Conservation (phyloP, 1,140 invertebrate genomes). For the Luehdorfia chinensis region DNA sequence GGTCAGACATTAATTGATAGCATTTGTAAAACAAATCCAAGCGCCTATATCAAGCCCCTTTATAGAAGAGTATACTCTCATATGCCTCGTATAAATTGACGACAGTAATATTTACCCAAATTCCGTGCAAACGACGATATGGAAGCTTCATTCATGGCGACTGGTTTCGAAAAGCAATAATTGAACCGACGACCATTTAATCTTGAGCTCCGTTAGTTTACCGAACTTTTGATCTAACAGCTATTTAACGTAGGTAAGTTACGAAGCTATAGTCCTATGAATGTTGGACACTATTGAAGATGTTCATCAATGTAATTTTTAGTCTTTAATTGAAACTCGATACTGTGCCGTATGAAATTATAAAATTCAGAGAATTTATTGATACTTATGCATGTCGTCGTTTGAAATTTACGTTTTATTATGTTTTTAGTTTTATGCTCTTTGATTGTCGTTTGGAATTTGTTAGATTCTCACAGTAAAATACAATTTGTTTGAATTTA, state of each 20-base stretch:
- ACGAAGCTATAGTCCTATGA: neutral
- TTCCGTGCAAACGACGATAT: constrained; percentile 12
- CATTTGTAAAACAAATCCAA: too few species aligned
- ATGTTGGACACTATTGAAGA: constrained; percentile 25
- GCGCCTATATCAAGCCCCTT: too few species aligned
- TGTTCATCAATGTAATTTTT: constrained; percentile 31
- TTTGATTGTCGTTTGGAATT: constrained; percentile 12
- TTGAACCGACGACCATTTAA: constrained; percentile 14
- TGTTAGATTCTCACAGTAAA: neutral
- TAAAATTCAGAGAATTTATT: constrained; percentile 19
- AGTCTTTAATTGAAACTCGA: constrained; percentile 41
- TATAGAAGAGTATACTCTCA: too few species aligned
- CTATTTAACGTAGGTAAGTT: neutral
- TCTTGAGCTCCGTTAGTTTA: constrained; percentile 7
- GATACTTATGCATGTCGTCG: constrained; percentile 15
- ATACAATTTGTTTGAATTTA: constrained; percentile 3
- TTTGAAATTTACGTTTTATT: constrained; percentile 19
- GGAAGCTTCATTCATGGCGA: constrained; percentile 18
- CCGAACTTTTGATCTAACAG: neutral
- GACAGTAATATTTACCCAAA: constrained; percentile 8
- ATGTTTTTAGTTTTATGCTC: constrained; percentile 15
- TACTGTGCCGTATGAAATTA: constrained; percentile 18
- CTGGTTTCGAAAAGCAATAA: constrained; percentile 19
- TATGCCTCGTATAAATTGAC: neutral
- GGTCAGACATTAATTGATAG: too few species aligned